Base-by-base conservation (phyloP, 2,797 vertebrate species). In the Erpetoichthys calabaricus region DNA sequence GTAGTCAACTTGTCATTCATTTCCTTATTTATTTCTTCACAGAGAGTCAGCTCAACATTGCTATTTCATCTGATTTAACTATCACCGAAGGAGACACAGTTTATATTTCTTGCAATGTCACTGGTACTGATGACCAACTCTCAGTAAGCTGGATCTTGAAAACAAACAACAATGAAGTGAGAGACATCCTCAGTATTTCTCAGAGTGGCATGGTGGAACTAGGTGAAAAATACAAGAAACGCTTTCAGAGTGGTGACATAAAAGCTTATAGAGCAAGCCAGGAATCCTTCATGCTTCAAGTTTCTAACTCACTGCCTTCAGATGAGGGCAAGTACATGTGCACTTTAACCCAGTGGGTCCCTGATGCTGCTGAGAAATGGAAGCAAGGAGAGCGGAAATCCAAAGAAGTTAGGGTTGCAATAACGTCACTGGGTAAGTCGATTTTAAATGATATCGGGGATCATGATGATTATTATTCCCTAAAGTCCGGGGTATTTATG, bases 281-380 rank as follows among this genome's bases (percentile, higher is more conserved):
- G 0, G 62, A 70, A 54, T 62, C 42, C 59, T 79, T 88, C 58
- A 64, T 57, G 42, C 56, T 88, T 1, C 77, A 81, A 68, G 70
- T 86, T 2, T 67, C 73, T 47, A 69, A 68, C 10, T 70, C 76
- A 56, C 65, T 55, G 2, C 45, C 54, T 3, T 58, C 70, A 8
- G 86, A 93, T 25, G 52, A 64, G 1, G 92, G 91, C 0, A 53
- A 3, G 5, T 94, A 91, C 66, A 69, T 25, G 70, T 97, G 92
- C 44, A 54, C 46, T 0, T 85, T 89, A 60, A 75, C 83, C 7
- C 91, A 94, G 45, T 89, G 83, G 88, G 65, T 59, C 51, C 5
- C 42, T 8, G 67, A 66, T 6, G 68, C 52, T 58, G 74, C 45
- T 5, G 66, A 59, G 3, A 58, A 57, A 7, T 5, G 45, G 47